Percentiles rank a stretch among this genome's conserved stretches.
phyloP scores from a whole-genome alignment of 2,113 vertebrate genomes.

The Alethe diademata region DNA sequence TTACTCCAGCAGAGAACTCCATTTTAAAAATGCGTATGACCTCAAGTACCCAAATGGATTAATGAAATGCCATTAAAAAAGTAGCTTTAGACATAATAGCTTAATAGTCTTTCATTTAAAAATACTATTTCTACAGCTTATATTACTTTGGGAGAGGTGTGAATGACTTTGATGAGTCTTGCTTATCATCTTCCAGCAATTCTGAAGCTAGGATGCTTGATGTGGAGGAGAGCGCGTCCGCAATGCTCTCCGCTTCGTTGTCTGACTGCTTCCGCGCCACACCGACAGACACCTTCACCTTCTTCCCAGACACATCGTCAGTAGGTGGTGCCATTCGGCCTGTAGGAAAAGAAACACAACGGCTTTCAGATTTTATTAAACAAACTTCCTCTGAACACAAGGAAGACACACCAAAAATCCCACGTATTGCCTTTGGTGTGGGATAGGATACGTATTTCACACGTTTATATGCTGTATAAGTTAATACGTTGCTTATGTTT shows the following conservation, averaged over 20 bases:
- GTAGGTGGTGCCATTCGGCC: conserved; percentile 92
- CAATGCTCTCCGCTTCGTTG: conserved; percentile 82
- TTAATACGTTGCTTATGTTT: neutral
- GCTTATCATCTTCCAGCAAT: conserved; percentile 86
- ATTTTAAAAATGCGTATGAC: neutral
- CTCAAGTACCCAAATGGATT: neutral
- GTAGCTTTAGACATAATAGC: neutral
- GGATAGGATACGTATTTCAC: neutral
- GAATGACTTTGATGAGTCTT: conserved; percentile 78
- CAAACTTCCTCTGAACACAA: neutral
- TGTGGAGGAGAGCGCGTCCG: conserved; percentile 68
- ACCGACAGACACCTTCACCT: conserved; percentile 90
- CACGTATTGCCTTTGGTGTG: neutral
- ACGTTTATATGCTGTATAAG: neutral
- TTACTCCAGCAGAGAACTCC: neutral
- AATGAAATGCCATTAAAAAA: neutral
- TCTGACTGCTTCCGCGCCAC: conserved; percentile 87
- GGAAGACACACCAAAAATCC: neutral
- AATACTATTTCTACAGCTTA: neutral
- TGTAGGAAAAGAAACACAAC: conserved; percentile 30
- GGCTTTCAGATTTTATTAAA: neutral
- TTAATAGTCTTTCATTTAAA: neutral
- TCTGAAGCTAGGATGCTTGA: conserved; percentile 85
- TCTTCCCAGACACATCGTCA: conserved; percentile 86
- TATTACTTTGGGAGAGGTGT: conserved; percentile 74